phyloP scores from a whole-genome alignment of 2,888 invertebrate species.

The Agrotis segetum region DNA sequence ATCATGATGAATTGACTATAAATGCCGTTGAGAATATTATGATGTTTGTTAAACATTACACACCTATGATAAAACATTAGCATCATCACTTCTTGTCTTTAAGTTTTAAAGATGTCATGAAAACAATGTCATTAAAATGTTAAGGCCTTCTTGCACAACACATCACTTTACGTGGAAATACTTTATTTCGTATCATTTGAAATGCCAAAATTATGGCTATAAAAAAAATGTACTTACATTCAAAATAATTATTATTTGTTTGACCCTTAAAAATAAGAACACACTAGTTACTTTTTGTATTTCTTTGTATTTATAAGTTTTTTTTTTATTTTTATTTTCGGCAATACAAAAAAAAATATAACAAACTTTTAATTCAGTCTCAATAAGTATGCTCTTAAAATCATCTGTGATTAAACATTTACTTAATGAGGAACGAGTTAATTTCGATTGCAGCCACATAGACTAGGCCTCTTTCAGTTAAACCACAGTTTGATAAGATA shows the following conservation, averaged over 20 bases:
- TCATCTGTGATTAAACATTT: constrained; percentile 33
- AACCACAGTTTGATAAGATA: constrained; percentile 52
- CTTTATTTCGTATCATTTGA: too few relatives aligned
- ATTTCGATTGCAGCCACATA: constrained; percentile 17
- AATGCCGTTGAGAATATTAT: constrained; percentile 6
- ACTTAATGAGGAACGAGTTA: constrained; percentile 21
- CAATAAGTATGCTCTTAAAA: background rate
- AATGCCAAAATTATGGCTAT: too few relatives aligned
- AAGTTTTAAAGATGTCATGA: background rate
- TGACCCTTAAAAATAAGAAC: too few relatives aligned
- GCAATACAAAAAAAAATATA: too few relatives aligned
- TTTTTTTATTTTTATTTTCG: too few relatives aligned
- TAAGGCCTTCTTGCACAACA: too few relatives aligned
- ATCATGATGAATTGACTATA: constrained; percentile 47
- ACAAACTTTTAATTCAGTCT: background rate
- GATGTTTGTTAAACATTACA: constrained; percentile 1
- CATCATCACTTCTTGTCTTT: background rate
- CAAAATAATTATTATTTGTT: too few relatives aligned
- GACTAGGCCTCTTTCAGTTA: constrained; percentile 30
- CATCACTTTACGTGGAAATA: too few relatives aligned
- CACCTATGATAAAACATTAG: background rate
- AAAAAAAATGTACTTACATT: too few relatives aligned
- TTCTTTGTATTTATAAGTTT: too few relatives aligned
- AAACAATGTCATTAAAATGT: background rate
- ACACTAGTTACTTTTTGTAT: too few relatives aligned